These are phyloP conservation scores for Coryphaenoides rupestris DNA, from an alignment of 2,113 vertebrate species.

Conservation along the genomic window DNA sequence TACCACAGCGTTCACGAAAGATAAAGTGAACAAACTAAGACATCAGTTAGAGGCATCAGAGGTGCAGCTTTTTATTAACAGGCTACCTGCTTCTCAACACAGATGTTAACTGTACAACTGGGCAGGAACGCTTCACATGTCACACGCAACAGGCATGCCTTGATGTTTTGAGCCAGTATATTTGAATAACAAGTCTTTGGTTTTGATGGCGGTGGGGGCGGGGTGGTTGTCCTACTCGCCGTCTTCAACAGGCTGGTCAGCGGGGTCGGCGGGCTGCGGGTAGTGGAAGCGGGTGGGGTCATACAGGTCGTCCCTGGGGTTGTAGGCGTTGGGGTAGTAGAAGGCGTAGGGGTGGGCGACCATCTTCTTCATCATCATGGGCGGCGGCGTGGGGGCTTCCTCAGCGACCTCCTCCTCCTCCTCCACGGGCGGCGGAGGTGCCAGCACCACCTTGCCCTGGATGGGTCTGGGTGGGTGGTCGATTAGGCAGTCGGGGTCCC, in stretches of 20 bases:
- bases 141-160: constrained; percentile 27
- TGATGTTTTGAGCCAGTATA: constrained; percentile 32
- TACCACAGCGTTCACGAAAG: neutral
- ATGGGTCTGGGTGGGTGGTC: constrained; percentile 66
- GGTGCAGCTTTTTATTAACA: neutral
- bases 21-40: neutral
- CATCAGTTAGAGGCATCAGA: neutral
- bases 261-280: constrained; percentile 48
- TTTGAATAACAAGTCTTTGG: constrained; percentile 1
- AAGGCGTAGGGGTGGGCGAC: constrained; percentile 42
- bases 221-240: constrained; percentile 29
- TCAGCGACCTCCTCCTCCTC: constrained; percentile 49
- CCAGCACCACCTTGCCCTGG: constrained; percentile 50
- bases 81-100: neutral
- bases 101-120: neutral
- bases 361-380: constrained; percentile 53
- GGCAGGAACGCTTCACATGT: neutral
- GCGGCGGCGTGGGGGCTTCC: constrained; percentile 45
- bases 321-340: constrained; percentile 52
- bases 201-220: neutral
- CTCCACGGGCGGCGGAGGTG: constrained; percentile 33
- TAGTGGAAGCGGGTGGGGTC: constrained; percentile 65
- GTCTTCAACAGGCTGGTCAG: constrained; percentile 47
- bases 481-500: constrained; percentile 77
- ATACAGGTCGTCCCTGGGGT: constrained; percentile 66